phyloP scores from a whole-genome alignment of 2,113 vertebrate genomes.

The Zapus hudsonius region DNA sequence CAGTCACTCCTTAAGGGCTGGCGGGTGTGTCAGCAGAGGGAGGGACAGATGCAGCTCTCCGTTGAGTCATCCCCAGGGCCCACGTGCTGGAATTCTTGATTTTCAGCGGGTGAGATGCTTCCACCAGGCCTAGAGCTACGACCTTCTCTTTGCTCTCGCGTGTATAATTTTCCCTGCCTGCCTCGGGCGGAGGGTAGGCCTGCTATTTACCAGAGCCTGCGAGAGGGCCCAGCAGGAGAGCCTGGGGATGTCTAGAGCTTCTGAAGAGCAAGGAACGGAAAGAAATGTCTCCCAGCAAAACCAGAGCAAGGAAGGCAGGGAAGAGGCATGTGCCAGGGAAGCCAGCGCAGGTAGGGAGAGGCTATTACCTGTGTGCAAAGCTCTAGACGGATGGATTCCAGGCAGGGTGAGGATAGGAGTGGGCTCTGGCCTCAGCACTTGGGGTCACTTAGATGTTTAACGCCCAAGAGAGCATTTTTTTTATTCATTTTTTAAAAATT shows the following conservation, averaged over 20 bases:
- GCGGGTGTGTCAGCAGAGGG: too few species aligned
- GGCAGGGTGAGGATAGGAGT: background rate
- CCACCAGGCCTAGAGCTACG: too few species aligned
- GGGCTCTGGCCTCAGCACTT: background rate
- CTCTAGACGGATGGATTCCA: background rate
- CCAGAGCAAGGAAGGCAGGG: background rate
- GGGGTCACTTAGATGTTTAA: background rate
- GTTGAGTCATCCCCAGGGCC: too few species aligned
- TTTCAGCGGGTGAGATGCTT: too few species aligned
- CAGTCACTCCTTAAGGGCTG: background rate
- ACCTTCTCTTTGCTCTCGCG: too few species aligned
- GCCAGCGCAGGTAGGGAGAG: background rate
- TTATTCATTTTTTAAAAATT: too few species aligned
- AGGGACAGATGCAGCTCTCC: too few species aligned
- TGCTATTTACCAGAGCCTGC: background rate
- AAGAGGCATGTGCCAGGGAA: background rate
- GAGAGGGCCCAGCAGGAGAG: background rate
- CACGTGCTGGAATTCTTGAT: too few species aligned
- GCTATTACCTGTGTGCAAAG: background rate
- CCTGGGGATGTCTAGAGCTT: background rate
- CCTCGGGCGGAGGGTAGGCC: background rate
- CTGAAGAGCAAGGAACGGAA: background rate
- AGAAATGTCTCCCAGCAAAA: background rate
- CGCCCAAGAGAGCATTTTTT: constrained; percentile 14
- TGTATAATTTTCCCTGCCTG: too few species aligned